Conservation (phyloP, 2,888 invertebrate species). For the Cynaeus angustus region DNA sequence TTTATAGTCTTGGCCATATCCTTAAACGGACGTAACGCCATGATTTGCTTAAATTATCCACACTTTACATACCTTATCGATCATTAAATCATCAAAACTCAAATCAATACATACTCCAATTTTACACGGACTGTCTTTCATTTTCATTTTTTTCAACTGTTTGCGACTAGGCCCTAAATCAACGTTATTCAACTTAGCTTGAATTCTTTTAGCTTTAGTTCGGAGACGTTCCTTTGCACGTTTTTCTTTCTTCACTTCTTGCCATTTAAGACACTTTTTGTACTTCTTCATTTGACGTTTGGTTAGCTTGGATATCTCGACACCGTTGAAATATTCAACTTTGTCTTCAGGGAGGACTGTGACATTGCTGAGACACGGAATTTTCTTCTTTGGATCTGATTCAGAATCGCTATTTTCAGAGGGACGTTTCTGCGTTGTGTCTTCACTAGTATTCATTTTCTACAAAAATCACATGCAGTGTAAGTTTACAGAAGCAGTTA, state of each 20-base stretch:
- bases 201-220: constrained; percentile 80
- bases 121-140: constrained; percentile 80
- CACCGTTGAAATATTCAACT: constrained; percentile 65
- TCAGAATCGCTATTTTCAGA: not conserved
- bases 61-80: constrained; percentile 70
- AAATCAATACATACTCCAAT: constrained; percentile 88
- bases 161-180: constrained; percentile 87
- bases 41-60: not conserved
- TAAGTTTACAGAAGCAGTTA: no score
- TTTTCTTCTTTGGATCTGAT: not conserved
- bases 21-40: constrained; percentile 65
- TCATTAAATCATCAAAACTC: constrained; percentile 94
- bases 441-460: not conserved
- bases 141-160: constrained; percentile 81
- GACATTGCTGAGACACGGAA: not conserved
- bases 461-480: no score
- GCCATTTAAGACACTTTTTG: constrained; percentile 82
- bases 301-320: constrained; percentile 68
- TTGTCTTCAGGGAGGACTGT: not conserved
- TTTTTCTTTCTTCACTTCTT: constrained; percentile 80
- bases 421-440: not conserved
- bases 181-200: constrained; percentile 82
- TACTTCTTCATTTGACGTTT: constrained; percentile 70
- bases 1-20: constrained; percentile 92
- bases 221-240: constrained; percentile 79